These are phyloP conservation scores for Mustela nigripes DNA, from an alignment of 2,113 vertebrate species.

Conservation along the genomic window DNA sequence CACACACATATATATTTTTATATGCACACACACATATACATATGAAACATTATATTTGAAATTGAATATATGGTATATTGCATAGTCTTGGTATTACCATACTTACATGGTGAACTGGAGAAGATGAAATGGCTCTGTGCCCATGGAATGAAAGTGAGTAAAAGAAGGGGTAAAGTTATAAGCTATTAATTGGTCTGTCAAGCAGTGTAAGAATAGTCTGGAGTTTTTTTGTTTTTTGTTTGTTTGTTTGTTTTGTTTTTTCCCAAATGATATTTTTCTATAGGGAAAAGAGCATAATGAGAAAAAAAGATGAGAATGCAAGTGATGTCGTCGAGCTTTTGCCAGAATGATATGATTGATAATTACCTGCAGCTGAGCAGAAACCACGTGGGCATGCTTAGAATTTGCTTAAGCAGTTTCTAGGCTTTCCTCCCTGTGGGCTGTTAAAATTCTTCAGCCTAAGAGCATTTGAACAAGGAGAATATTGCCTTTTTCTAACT, in stretches of 20 bases:
- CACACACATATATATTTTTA: too few relatives aligned
- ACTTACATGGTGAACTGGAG: not conserved
- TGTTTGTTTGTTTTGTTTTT: not conserved
- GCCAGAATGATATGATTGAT: constrained; percentile 58
- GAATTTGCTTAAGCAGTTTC: constrained; percentile 60
- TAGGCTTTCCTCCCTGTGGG: constrained; percentile 45
- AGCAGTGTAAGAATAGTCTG: not conserved
- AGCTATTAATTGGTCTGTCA: not conserved
- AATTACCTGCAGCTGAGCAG: constrained; percentile 64
- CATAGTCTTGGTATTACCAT: not conserved
- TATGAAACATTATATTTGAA: not conserved
- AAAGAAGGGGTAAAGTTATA: not conserved
- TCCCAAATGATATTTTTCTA: not conserved
- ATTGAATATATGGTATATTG: not conserved
- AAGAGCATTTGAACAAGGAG: constrained; percentile 48
- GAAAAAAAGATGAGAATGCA: constrained; percentile 60
- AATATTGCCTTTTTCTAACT: constrained; percentile 36
- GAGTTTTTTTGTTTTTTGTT: not conserved
- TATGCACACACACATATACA: too few relatives aligned
- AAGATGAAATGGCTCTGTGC: not conserved
- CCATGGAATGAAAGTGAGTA: not conserved
- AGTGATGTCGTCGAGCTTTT: constrained; percentile 30
- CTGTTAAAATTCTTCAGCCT: constrained; percentile 53
- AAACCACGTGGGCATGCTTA: constrained; percentile 42
- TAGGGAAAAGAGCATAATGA: constrained; percentile 61